phyloP scores from a whole-genome alignment of 1,140 invertebrate species.

The Dendroctonus ponderosae region DNA sequence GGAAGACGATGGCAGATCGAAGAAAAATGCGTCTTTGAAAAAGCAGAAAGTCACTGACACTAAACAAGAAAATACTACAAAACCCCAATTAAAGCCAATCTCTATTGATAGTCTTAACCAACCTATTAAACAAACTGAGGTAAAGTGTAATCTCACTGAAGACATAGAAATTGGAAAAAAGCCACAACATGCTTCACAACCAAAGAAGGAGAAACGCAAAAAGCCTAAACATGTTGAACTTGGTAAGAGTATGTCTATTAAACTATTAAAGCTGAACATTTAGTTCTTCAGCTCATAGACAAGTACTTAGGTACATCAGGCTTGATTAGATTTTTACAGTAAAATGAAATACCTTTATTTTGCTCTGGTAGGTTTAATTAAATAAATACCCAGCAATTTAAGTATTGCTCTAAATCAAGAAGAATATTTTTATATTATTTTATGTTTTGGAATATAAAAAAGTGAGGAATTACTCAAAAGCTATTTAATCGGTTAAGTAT shows the following conservation, averaged over 20 bases:
- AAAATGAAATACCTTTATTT: no score
- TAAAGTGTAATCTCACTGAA: conserved; percentile 39
- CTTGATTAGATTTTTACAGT: neutral
- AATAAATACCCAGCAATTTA: no score
- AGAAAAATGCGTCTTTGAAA: conserved; percentile 5
- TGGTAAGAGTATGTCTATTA: neutral
- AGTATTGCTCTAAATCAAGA: no score
- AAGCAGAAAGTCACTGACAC: conserved; percentile 16
- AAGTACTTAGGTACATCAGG: neutral
- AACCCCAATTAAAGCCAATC: conserved; percentile 38
- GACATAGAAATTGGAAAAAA: no score
- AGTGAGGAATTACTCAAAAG: no score
- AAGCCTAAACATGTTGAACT: conserved; percentile 18
- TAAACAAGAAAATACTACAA: conserved; percentile 18
- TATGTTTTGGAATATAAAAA: no score
- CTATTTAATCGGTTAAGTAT: no score
- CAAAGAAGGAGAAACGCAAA: conserved; percentile 16
- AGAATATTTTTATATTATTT: no score
- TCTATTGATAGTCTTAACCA: conserved; percentile 47
- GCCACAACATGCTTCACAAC: no score
- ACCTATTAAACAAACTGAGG: conserved; percentile 44
- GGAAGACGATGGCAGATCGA: conserved; percentile 44
- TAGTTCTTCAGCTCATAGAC: neutral
- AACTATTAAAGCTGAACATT: neutral
- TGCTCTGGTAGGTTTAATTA: no score